Base-by-base conservation (phyloP, 2,888 invertebrate species). In the Clunio marinus region DNA sequence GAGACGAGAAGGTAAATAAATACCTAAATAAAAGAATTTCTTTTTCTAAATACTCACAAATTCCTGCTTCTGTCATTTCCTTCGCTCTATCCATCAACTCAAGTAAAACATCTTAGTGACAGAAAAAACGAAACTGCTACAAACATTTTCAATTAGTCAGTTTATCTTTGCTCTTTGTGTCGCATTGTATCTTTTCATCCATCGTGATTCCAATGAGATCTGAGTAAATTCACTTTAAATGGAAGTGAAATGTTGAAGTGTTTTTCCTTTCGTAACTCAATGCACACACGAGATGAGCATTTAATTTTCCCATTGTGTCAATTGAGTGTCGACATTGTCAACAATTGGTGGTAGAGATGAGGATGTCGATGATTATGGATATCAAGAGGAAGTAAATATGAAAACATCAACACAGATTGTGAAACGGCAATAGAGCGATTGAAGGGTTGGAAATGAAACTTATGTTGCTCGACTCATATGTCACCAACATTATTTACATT, bases 1-100 rank as follows among this genome's bases (percentile, higher is more conserved):
- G 95, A 93, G 94, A 78, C 86, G 88, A 78, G 94, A 95, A 78
- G 95, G 95, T 95, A 80, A 84, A 85, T n/a, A n/a, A n/a, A n/a
- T n/a, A n/a, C n/a, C n/a, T n/a, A n/a, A n/a, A n/a, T n/a, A n/a
- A 51, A 59, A 32, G n/a, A 35, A 45, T 5, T 60, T 25, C 24
- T 27, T 35, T 63, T 22, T 32, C 22, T 55, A 25, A n/a, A n/a
- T n/a, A n/a, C n/a, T n/a, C n/a, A n/a, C n/a, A n/a, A n/a, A 45
- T 27, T 32, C 57, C 7, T 57, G n/a, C 27, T 58, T 58, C 15
- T 58, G 58, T 10, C 55, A 55, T 17, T 55, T 55, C 20, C 28
- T 27, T n/a, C n/a, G n/a, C n/a, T n/a, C n/a, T n/a, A n/a, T n/a
- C n/a, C n/a, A n/a, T n/a, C n/a, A n/a, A n/a, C 15, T 58, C 25